Base-by-base conservation (phyloP, 1,140 invertebrate genomes). In the Pantala flavescens region DNA sequence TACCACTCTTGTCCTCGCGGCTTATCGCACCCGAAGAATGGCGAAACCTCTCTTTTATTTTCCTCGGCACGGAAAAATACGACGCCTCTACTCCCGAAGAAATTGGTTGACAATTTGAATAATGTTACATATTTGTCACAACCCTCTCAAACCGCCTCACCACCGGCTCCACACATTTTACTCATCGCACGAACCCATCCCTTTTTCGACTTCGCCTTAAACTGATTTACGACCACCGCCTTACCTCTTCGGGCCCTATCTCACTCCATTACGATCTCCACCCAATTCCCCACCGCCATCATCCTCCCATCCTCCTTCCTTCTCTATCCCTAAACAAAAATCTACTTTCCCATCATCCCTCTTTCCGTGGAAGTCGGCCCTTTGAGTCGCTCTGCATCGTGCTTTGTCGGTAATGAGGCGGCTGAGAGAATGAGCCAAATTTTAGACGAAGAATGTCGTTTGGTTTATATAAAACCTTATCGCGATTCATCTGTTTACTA, bases 31-130 rank as follows among this genome's bases (percentile, higher is more conserved):
- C 49, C 1, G 12, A 16, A 63, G 49, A 63, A 63, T 63, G 49
- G 49, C 49, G n/a, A 19, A 63, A 1, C 49, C 12, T 21, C 12
- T 14, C 12, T 63, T 63, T 63, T 7, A 7, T 21, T 19, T 21
- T 63, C 14, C 49, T 63, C 49, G 49, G n/a, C 16, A 63, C 49
- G 12, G 28, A 36, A 36, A 36, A 36, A 63, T 21, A 21, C 49
- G 49, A 63, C 49, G 49, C 49, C 49, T 63, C 5, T 63, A 16
- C n/a, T 21, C 49, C 49, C 5, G 49, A 63, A 63, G n/a, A 21
- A 63, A 63, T 63, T 63, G 49, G 49, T 63, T 63, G 49, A 21
- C 49, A 63, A 63, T 63, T 63, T 63, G 49, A 63, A 63, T 63
- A 63, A 63, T 63, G 49, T 63, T 16, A 63, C n/a, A 63, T 63